Evolutionary conservation across 2,888 invertebrate species (phyloP), one percentile per base, ranked within the genome.

Genomic region (Mylabris sibirica): DNA sequence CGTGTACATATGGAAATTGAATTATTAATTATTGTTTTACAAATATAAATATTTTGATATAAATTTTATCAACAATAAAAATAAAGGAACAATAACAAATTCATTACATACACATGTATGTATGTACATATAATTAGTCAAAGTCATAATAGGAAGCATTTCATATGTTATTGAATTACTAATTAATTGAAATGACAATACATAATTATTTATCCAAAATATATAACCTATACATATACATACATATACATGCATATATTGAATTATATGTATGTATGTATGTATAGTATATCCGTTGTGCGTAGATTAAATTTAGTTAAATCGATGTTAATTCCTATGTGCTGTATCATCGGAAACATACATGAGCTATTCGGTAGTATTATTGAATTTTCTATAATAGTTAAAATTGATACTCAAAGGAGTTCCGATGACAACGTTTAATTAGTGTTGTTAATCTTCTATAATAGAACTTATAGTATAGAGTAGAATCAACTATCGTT

Each of bases 161-260:
- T 44, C n/a, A 44, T 17, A 44, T 44, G 44, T 17, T n/a, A 5
- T 44, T 44, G 44, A n/a, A 44, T 44, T 44, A 17, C 17, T 44
- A 44, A 44, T 44, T 17, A 44, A 44, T 44, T 17, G 44, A 44
- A 44, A 44, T 17, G n/a, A 44, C n/a, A n/a, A 44, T n/a, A 44
- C 44, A 44, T 17, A n/a, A 44, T 44, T 44, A 44, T 44, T 44
- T 44, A 44, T n/a, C 8, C n/a, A 17, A 44, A n/a, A 44, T 44
- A 38, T 30, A 30, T 8, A 30, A 30, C 30, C n/a, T 44, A 44
- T 17, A 44, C n/a, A n/a, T 17, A 6, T 44, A 8, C 8, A 44
- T 44, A 12, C 3, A 38, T 38, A n/a, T n/a, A n/a, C n/a, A n/a
- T 11, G 35, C 12, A 35, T 12, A 35, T 12, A 35, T 2, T 35